phyloP scores from a whole-genome alignment of 2,888 invertebrate genomes.

The Cheilosia variabilis region DNA sequence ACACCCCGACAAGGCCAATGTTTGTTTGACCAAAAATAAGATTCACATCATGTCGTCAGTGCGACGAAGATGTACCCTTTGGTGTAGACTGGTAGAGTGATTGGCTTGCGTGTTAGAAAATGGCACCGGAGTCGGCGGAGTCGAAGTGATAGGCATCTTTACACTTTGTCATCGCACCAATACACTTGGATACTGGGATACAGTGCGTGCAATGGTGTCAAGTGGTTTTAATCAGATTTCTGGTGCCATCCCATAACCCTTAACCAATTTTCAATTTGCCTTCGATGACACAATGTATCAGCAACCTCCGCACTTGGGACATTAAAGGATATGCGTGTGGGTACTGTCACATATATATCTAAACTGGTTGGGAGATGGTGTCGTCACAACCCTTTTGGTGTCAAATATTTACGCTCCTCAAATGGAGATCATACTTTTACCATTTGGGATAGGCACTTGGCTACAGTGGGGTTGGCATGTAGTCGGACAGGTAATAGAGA shows the following conservation, averaged over 20 bases:
- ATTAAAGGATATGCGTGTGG: slow-evolving; percentile 23
- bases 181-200: neutral
- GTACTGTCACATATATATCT: neutral
- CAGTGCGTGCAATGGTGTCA: slow-evolving; percentile 56
- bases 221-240: slow-evolving; percentile 75
- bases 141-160: neutral
- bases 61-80: slow-evolving; percentile 17
- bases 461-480: slow-evolving; percentile 30
- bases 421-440: slow-evolving; percentile 41
- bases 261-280: slow-evolving; percentile 71
- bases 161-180: neutral
- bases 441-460: neutral
- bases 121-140: neutral
- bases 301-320: slow-evolving; percentile 19
- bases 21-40: slow-evolving; percentile 70
- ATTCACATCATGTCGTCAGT: slow-evolving; percentile 50
- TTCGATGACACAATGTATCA: slow-evolving; percentile 31
- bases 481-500: neutral
- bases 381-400: slow-evolving; percentile 64
- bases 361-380: slow-evolving; percentile 51
- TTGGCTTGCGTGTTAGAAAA: slow-evolving; percentile 29
- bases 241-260: slow-evolving; percentile 63
- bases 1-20: slow-evolving; percentile 22
- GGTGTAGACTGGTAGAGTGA: slow-evolving; percentile 35
- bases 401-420: slow-evolving; percentile 67